Evolutionary conservation across 2,113 vertebrate genomes (phyloP).

Genomic region (Oreochromis aureus): DNA sequence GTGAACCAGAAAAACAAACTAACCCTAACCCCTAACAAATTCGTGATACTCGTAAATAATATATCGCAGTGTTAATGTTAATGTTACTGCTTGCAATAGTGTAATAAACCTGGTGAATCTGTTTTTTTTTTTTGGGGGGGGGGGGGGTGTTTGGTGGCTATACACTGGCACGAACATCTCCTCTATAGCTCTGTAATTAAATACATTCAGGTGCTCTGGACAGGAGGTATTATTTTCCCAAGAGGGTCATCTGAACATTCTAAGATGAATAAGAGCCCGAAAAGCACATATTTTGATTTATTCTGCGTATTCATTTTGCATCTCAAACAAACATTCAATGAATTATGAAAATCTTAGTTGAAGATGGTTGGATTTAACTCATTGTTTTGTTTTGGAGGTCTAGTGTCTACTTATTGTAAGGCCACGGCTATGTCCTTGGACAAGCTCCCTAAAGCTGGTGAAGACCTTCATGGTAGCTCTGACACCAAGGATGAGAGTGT

Average conservation of each 20-base stretch:
- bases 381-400: not conserved
- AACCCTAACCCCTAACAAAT: not conserved
- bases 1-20: not conserved
- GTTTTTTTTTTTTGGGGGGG: not conserved
- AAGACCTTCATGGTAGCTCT: not conserved
- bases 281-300: not conserved
- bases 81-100: not conserved
- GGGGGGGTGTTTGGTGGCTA: not conserved
- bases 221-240: constrained; percentile 12
- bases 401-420: not conserved
- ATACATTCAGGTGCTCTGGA: constrained; percentile 15
- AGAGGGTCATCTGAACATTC: constrained; percentile 1
- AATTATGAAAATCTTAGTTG: not conserved
- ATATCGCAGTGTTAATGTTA: not conserved
- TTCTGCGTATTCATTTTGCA: not conserved
- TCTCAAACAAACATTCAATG: not conserved
- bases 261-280: not conserved
- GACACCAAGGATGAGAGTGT: not conserved
- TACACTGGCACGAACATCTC: not conserved
- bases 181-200: constrained; percentile 25
- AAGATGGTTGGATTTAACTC: not conserved
- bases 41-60: not conserved
- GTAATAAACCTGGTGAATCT: not conserved
- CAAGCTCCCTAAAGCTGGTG: not conserved
- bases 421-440: fast-evolving